Evolutionary conservation across 2,113 vertebrate genomes (phyloP).

Genomic region (Puffinus mauretanicus): DNA sequence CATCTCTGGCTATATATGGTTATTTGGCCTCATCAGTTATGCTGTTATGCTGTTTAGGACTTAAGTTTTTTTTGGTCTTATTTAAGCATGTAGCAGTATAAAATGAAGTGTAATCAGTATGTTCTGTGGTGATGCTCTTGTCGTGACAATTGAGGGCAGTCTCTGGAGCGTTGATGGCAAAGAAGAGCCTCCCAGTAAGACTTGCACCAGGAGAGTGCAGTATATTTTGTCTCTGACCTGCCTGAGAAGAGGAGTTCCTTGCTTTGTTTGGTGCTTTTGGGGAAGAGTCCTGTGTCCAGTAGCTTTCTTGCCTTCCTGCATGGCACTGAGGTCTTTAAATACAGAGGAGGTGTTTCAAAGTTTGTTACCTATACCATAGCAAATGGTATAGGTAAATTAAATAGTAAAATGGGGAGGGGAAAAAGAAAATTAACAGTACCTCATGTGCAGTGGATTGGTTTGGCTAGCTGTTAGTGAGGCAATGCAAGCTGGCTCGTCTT

Average conservation of each 20-base stretch:
- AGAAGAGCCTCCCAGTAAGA: neutral
- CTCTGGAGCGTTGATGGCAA: rapidly evolving
- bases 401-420: neutral
- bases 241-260: neutral
- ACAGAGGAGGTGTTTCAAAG: neutral
- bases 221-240: neutral
- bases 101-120: neutral
- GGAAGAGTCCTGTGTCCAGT: neutral
- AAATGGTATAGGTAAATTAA: neutral
- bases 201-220: neutral
- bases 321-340: neutral
- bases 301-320: neutral
- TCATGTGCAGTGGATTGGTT: neutral
- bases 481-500: rapidly evolving
- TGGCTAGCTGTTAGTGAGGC: neutral
- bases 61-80: neutral
- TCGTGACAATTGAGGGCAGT: neutral
- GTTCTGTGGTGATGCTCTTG: neutral
- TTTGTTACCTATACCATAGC: neutral
- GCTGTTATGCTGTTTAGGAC: neutral
- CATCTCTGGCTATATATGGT: neutral
- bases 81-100: neutral
- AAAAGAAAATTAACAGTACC: neutral
- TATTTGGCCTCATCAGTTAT: neutral
- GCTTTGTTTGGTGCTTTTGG: neutral